These are phyloP conservation scores for Cephus runcator DNA, from an alignment of 2,888 invertebrate species.

Conservation along the genomic window DNA sequence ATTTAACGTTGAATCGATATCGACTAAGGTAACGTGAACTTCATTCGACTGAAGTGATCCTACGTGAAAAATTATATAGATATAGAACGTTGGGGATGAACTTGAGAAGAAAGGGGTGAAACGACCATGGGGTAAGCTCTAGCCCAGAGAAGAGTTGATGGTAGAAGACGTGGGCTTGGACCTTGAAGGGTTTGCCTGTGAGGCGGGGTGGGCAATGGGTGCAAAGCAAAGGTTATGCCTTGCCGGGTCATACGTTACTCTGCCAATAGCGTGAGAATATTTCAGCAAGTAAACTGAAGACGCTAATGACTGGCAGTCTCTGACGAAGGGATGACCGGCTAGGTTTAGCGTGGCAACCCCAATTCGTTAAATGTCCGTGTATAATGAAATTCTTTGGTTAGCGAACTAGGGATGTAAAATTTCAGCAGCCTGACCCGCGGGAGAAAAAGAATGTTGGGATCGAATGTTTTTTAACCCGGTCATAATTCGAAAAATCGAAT, in stretches of 20 bases:
- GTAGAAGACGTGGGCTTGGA: background rate
- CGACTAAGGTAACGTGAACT: slow-evolving; percentile 25
- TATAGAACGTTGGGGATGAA: background rate
- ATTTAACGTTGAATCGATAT: slow-evolving; percentile 33
- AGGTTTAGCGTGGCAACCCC: slow-evolving; percentile 17
- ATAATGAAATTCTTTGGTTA: slow-evolving; percentile 26
- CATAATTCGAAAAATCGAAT: background rate
- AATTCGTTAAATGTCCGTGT: slow-evolving; percentile 33
- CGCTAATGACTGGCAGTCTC: background rate
- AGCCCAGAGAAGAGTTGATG: background rate
- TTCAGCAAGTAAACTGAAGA: background rate
- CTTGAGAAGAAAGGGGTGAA: background rate
- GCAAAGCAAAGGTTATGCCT: slow-evolving; percentile 18
- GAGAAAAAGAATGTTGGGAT: no score
- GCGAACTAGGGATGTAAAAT: background rate
- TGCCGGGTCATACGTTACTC: slow-evolving; percentile 22
- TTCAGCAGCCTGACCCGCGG: background rate
- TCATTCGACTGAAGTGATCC: slow-evolving; percentile 25
- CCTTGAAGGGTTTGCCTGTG: background rate
- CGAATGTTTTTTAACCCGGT: no score
- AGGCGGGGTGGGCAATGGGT: slow-evolving; percentile 9
- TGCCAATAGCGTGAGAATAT: slow-evolving; percentile 1
- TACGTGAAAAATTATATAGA: slow-evolving; percentile 17
- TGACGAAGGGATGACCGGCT: background rate
- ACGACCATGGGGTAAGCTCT: background rate